Base-by-base conservation (phyloP, 1,140 invertebrate genomes). In the Chironomus tepperi region DNA sequence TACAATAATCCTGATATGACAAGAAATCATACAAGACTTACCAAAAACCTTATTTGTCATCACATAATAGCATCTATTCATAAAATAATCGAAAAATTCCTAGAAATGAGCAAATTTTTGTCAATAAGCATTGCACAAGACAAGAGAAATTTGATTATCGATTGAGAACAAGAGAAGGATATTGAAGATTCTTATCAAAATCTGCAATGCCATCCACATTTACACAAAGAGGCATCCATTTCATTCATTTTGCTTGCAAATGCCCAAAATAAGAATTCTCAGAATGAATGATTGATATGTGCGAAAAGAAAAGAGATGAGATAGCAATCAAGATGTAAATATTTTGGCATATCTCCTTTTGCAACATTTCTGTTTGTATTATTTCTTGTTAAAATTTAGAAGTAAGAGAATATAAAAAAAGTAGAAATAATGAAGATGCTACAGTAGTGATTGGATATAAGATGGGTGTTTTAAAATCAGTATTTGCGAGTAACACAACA, bases 281-380 rank as follows among this genome's bases (percentile, higher is more conserved):
- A 18, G 65, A 70, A 70, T 7, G 24, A 34, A 18, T 70, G 65
- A 70, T 70, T 70, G 65, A 70, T 70, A 21, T 70, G 65, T 70
- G 18, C 65, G 19, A 19, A 16, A 15, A 21, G 18, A 16, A 70
- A 9, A 18, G n/a, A 9, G 8, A 7, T 18, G 65, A 6, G 65
- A 70, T 70, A 70, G 10, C 65, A 70, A 34, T 70, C 65, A 70
- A 67, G n/a, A 70, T 18, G 65, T 70, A 70, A 70, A 70, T 70
- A 70, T 70, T 70, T 70, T 70, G 65, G 18, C 65, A 70, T 70
- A 18, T 18, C 65, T 70, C 47, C 9, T 34, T 34, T 57, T 57
- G 47, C 47, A 57, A n/a, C n/a, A n/a, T 12, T 57, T 57, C 47
- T 57, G 12, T n/a, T 57, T 57, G 47, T n/a, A 57, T 57, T 57